Conservation (phyloP, 1,140 invertebrate genomes). For the Laupala kohalensis region DNA sequence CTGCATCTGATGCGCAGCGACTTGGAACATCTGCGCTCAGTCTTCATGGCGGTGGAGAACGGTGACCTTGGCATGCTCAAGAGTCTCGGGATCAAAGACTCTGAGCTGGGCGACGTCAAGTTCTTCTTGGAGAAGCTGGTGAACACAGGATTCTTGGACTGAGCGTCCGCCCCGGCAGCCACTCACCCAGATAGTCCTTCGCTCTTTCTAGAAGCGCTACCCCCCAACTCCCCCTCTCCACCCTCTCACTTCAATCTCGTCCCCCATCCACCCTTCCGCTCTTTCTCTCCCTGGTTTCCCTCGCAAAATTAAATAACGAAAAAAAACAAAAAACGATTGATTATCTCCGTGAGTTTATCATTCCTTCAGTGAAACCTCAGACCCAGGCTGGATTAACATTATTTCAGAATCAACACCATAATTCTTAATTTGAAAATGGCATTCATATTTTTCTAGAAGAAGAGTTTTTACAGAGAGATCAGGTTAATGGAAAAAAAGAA, state of each 20-base stretch:
- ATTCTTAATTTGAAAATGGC: background rate
- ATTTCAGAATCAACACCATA: too few relatives aligned
- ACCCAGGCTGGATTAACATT: too few relatives aligned
- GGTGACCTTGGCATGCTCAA: conserved; percentile 88
- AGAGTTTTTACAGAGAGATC: background rate
- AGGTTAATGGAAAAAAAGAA: background rate
- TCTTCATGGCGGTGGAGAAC: conserved; percentile 93
- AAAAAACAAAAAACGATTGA: too few relatives aligned
- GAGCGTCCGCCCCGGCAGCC: conserved; percentile 28
- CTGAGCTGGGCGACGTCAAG: conserved; percentile 90
- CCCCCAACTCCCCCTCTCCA: too few relatives aligned
- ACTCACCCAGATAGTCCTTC: background rate
- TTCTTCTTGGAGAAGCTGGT: conserved; percentile 94
- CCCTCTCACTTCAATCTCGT: too few relatives aligned
- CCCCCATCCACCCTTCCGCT: too few relatives aligned
- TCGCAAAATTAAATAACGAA: too few relatives aligned
- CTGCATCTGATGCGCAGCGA: conserved; percentile 76
- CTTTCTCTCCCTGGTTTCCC: too few relatives aligned
- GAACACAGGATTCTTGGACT: conserved; percentile 92
- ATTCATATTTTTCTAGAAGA: background rate
- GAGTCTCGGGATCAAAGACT: conserved; percentile 86
- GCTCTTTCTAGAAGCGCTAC: background rate
- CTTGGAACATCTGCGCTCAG: conserved; percentile 79
- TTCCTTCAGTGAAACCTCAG: too few relatives aligned
- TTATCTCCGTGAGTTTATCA: too few relatives aligned